Conservation (phyloP, 2,888 invertebrate genomes). For the Hemaris fuciformis region DNA sequence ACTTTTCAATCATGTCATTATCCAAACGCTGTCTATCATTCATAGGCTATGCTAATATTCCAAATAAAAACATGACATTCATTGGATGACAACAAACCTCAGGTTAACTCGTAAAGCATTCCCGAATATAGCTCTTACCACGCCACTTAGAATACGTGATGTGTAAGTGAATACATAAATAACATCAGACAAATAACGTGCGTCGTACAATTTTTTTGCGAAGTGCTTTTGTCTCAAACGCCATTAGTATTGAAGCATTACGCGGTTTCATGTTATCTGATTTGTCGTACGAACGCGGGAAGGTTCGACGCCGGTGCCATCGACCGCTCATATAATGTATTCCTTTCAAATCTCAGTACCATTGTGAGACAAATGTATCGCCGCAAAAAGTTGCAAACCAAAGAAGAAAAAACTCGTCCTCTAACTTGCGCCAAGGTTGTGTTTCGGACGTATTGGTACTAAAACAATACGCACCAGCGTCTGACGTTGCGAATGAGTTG, state of each 20-base stretch:
- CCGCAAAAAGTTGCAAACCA: constrained; percentile 60
- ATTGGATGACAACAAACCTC: too few relatives aligned
- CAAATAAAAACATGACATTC: too few relatives aligned
- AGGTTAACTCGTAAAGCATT: not conserved
- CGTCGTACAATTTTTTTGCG: constrained; percentile 1
- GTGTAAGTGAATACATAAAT: not conserved
- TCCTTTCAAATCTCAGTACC: constrained; percentile 63
- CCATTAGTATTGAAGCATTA: constrained; percentile 34
- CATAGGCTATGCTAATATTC: too few relatives aligned
- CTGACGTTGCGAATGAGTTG: constrained; percentile 32
- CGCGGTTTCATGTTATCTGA: constrained; percentile 36
- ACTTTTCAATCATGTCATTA: too few relatives aligned
- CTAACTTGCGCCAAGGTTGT: constrained; percentile 53
- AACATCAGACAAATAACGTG: constrained; percentile 22
- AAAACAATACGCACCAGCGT: constrained; percentile 53
- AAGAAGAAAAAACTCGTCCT: constrained; percentile 59
- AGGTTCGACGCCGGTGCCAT: constrained; percentile 38
- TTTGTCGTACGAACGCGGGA: constrained; percentile 34
- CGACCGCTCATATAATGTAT: constrained; percentile 67
- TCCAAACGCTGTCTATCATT: too few relatives aligned
- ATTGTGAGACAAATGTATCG: constrained; percentile 67
- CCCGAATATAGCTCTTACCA: not conserved
- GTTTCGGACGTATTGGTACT: constrained; percentile 33
- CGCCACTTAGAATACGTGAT: not conserved
- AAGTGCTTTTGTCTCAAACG: constrained; percentile 28